A percentile compares a stretch with the other conserved stretches of the same genome.
phyloP scores from a whole-genome alignment of 1,140 invertebrate genomes.

The Helicoverpa zea region DNA sequence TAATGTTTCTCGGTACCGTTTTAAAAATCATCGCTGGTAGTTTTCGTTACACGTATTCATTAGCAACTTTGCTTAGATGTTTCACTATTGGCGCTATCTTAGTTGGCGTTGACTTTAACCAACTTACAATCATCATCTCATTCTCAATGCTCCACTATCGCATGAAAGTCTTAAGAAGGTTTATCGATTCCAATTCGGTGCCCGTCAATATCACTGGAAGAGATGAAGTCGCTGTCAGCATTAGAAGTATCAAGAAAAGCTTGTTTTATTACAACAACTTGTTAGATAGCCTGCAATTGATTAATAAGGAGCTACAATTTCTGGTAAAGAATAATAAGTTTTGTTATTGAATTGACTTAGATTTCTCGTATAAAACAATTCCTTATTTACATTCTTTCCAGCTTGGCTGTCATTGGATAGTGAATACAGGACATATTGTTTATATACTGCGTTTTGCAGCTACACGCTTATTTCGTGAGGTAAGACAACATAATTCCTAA shows the following conservation, averaged over 20 bases:
- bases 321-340: conserved; percentile 4
- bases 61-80: neutral
- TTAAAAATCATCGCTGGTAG: neutral
- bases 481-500: too few relatives aligned
- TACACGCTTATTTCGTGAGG: too few relatives aligned
- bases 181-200: neutral
- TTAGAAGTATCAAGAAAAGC: conserved; percentile 4
- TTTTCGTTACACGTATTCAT: neutral
- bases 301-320: conserved; percentile 28
- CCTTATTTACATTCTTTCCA: too few relatives aligned
- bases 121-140: neutral
- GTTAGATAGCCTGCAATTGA: conserved; percentile 20
- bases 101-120: neutral
- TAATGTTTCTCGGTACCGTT: neutral
- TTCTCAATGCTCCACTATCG: conserved; percentile 15
- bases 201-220: conserved; percentile 22
- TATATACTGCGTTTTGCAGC: too few relatives aligned
- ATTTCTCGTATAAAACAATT: too few relatives aligned
- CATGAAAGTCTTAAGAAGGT: conserved; percentile 13
- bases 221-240: conserved; percentile 12
- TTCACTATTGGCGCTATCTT: neutral
- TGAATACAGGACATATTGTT: too few relatives aligned
- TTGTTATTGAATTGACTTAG: too few relatives aligned
- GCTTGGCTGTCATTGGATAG: too few relatives aligned
- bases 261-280: conserved; percentile 41